Evolutionary conservation across 2,797 vertebrate genomes (phyloP), one percentile per base, ranked within the genome.

Genomic region (Betta splendens): DNA sequence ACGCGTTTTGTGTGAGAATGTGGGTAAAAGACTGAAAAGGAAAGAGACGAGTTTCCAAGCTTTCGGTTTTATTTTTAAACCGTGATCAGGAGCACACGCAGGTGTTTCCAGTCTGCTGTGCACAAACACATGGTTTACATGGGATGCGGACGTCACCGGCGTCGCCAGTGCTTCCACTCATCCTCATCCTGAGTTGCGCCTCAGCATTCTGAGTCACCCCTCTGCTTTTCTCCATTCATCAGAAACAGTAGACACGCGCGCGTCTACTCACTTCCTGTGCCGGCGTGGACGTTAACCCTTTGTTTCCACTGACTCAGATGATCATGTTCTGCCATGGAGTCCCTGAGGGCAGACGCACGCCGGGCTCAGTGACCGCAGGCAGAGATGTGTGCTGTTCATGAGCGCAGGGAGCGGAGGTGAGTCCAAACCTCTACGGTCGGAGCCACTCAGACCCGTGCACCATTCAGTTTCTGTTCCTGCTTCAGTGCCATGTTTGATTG

Each of bases 341-440:
- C 68, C 36, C 66, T 3, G 38, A 48, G 48, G 48, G 37, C 54
- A 64, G 51, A 57, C 22, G 5, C 40, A 20, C 59, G 26, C 17
- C 15, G 37, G 52, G 46, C 60, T 65, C 45, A 17, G 67, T 54
- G 64, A 62, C 79, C 18, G 39, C 52, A 33, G 42, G 45, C 7
- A 76, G 77, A 81, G 47, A 91, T 91, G 90, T 52, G 63, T 37
- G 48, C 53, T 80, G 65, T 51, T 79, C 51, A 80, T 75, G 56
- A 74, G 42, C 70, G 20, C 58, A 55, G 64, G 69, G 75, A 80
- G 64, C 80, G 83, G 72, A 88, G 83, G 89, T 89, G 46, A 76
- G 51, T 25, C 17, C 11, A 10, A 42, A 22, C 23, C 28, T 7
- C 11, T 9, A 21, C 1, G 0, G 5, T 18, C 3, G 17, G 21